Conservation (phyloP, 2,888 invertebrate genomes). For the Hedya salicella region DNA sequence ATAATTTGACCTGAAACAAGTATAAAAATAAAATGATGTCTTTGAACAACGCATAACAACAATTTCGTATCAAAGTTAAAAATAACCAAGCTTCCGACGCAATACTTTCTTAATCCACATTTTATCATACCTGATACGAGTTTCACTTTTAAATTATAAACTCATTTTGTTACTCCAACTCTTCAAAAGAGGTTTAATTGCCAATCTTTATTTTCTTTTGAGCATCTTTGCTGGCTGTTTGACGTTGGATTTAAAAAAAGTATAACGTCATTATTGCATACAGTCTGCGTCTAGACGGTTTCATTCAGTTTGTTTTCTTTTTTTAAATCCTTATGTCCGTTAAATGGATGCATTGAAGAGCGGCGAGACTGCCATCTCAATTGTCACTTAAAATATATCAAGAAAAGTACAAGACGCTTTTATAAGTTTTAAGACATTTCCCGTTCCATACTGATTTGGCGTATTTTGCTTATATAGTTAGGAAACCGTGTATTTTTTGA, state of each 20-base stretch:
- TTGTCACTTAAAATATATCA: not conserved
- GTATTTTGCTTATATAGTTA: too few relatives aligned
- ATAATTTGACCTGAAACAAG: too few relatives aligned
- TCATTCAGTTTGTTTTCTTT: conserved; percentile 17
- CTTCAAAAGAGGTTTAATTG: conserved; percentile 14
- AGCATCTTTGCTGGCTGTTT: not conserved
- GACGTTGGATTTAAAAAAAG: conserved; percentile 5
- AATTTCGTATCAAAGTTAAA: too few relatives aligned
- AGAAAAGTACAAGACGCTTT: not conserved
- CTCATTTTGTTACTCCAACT: not conserved
- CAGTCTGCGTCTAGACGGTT: conserved; percentile 3
- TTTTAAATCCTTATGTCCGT: conserved; percentile 25
- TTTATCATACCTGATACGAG: not conserved
- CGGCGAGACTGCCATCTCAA: conserved; percentile 8
- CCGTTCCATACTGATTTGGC: too few relatives aligned
- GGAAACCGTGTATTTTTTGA: too few relatives aligned
- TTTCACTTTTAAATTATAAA: conserved; percentile 4
- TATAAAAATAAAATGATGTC: too few relatives aligned
- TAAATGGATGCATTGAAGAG: not conserved
- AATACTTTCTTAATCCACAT: not conserved
- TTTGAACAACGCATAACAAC: too few relatives aligned
- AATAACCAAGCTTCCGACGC: not conserved
- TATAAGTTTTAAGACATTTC: too few relatives aligned
- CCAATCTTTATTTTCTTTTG: not conserved
- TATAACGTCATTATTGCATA: not conserved